A percentile compares a stretch with the other conserved stretches of the same genome.
These are phyloP conservation scores for Dendrolimus houi DNA, from an alignment of 2,888 invertebrate genomes.

Conservation along the genomic window DNA sequence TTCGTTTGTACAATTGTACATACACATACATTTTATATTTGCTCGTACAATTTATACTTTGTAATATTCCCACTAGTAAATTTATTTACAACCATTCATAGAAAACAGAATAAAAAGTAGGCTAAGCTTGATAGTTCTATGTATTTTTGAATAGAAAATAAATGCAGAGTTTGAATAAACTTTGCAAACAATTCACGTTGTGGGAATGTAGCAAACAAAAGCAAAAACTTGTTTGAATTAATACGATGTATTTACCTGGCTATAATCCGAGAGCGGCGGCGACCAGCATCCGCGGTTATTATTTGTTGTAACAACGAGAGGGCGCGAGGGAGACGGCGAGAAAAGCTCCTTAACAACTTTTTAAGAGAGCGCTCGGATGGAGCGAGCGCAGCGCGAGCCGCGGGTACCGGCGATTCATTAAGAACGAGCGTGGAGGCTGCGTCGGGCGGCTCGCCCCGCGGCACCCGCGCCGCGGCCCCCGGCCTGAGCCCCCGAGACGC, in stretches of 20 bases:
- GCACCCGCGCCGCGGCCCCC: slow-evolving; percentile 20
- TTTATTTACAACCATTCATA: too few relatives aligned
- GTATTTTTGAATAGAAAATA: too few relatives aligned
- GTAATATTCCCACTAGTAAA: too few relatives aligned
- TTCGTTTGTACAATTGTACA: too few relatives aligned
- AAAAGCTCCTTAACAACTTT: slow-evolving; percentile 55
- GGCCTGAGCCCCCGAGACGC: slow-evolving; percentile 18
- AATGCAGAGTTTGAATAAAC: background rate
- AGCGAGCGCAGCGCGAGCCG: slow-evolving; percentile 65
- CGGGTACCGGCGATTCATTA: slow-evolving; percentile 73
- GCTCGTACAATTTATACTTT: too few relatives aligned
- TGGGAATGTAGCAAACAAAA: slow-evolving; percentile 13
- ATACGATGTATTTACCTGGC: slow-evolving; percentile 37
- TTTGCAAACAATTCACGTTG: slow-evolving; percentile 5
- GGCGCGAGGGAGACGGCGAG: slow-evolving; percentile 63
- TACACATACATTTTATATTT: too few relatives aligned
- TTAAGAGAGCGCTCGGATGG: slow-evolving; percentile 49
- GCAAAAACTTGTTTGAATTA: slow-evolving; percentile 17
- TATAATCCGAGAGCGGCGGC: slow-evolving; percentile 28
- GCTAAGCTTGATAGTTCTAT: too few relatives aligned
- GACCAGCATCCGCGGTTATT: slow-evolving; percentile 37
- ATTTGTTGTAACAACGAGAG: slow-evolving; percentile 46
- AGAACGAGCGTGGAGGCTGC: slow-evolving; percentile 66
- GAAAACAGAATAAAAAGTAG: too few relatives aligned
- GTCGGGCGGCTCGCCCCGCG: slow-evolving; percentile 41